Evolutionary conservation across 1,140 invertebrate genomes (phyloP).

Genomic region (Nasonia vitripennis): DNA sequence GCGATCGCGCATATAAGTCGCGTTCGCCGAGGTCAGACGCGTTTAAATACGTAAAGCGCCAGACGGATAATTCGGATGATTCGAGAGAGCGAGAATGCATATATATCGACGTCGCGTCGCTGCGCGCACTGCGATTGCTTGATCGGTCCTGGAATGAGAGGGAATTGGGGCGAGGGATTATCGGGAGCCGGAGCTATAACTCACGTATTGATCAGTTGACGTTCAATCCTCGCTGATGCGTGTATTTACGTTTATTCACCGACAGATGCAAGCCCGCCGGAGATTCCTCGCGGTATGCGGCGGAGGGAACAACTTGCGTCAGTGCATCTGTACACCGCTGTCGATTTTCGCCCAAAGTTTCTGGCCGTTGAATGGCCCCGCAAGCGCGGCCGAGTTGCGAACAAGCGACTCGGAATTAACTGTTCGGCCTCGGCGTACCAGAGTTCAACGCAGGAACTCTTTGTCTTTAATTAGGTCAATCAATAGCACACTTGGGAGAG

Average conservation of each 20-base stretch:
- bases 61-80: slow-evolving; percentile 67
- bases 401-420: not conserved
- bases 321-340: not conserved
- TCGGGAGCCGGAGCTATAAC: not conserved
- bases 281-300: too few relatives aligned
- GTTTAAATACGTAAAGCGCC: slow-evolving; percentile 66
- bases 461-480: slow-evolving; percentile 4
- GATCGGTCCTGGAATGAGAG: not conserved
- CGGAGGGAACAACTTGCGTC: too few relatives aligned
- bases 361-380: not conserved
- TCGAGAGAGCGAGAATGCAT: slow-evolving; percentile 49
- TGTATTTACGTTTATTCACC: too few relatives aligned
- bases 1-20: slow-evolving; percentile 21
- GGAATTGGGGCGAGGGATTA: not conserved
- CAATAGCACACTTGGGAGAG: not conserved
- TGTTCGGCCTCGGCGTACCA: not conserved
- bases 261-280: too few relatives aligned
- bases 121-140: slow-evolving; percentile 51
- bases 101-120: slow-evolving; percentile 43
- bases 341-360: not conserved
- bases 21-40: slow-evolving; percentile 56
- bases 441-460: not conserved
- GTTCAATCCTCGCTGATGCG: too few relatives aligned
- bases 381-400: not conserved
- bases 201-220: not conserved